Evolutionary conservation across 2,113 vertebrate genomes (phyloP).

Genomic region (Gorsachius goisagi): DNA sequence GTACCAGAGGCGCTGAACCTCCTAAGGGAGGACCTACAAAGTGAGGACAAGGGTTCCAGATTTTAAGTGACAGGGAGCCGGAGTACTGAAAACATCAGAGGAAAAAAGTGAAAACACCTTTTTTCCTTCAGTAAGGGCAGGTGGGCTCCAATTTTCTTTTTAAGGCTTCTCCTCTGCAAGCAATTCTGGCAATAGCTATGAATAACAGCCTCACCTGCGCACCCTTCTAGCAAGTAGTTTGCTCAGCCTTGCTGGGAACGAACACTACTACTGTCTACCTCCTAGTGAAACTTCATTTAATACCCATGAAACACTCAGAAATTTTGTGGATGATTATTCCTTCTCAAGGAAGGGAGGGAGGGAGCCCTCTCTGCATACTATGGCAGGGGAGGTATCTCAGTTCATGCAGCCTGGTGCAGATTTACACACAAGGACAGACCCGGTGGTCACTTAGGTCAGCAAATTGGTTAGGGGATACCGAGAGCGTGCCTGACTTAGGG

Average conservation of each 20-base stretch:
- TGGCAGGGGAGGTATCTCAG: background rate
- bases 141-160: background rate
- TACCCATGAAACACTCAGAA: background rate
- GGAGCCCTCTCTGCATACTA: background rate
- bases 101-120: background rate
- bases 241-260: background rate
- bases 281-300: background rate
- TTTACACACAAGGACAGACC: background rate
- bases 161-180: background rate
- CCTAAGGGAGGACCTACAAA: background rate
- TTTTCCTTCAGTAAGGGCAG: background rate
- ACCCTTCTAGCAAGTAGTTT: background rate
- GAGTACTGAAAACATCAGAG: background rate
- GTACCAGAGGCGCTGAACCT: background rate
- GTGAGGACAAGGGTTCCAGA: background rate
- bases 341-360: background rate
- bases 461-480: background rate
- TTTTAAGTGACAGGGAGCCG: background rate
- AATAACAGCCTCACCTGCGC: background rate
- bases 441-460: background rate
- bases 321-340: background rate
- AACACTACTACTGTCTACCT: background rate
- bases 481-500: background rate
- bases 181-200: rapidly evolving
- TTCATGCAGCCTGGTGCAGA: background rate